Evolutionary conservation across 2,113 vertebrate genomes (phyloP), one percentile per base, ranked within the genome.

Genomic region (Thermophis baileyi): DNA sequence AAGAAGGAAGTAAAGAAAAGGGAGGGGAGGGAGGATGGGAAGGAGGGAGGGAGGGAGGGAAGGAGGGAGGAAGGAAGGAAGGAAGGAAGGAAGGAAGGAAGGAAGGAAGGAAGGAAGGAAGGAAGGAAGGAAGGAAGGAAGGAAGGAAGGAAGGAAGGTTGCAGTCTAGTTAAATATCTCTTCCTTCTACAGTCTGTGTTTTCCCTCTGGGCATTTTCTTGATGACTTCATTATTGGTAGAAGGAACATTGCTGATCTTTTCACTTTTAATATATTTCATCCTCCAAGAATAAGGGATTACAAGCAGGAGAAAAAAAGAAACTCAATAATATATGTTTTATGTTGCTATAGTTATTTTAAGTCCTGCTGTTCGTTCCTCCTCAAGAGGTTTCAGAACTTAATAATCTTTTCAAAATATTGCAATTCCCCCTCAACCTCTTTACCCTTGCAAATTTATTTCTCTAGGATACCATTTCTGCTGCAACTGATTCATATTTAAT

Each of bases 211-310:
- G 9, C 57, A 50, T 49, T 63, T 93, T 94, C 81, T 27, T 60
- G 25, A 60, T 90, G 40, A 12, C 60, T 86, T n/a, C 35, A 60
- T 91, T 89, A 87, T 20, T 92, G 54, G 47, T 92, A n/a, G 91
- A 89, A 92, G 35, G 16, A 87, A 35, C 40, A 46, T 92, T 81
- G 8, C 7, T 87, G 40, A 86, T 49, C 1, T 24, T 90, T 25
- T 46, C 44, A 87, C n/a, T 89, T 35, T 92, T 63, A 87, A 92
- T 53, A 12, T 91, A 60, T 85, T 89, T 91, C 74, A 10, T 89
- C 60, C 60, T 54, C 94, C 81, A 89, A 27, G 89, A 94, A 91
- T 92, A 35, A 87, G 93, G 91, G 54, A 44, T 91, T 93, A 50
- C 35, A 93, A 89, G 35, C 35, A 44, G 47, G 87, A 50, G 53